Base-by-base conservation (phyloP, 2,797 vertebrate species). In the Huso huso region DNA sequence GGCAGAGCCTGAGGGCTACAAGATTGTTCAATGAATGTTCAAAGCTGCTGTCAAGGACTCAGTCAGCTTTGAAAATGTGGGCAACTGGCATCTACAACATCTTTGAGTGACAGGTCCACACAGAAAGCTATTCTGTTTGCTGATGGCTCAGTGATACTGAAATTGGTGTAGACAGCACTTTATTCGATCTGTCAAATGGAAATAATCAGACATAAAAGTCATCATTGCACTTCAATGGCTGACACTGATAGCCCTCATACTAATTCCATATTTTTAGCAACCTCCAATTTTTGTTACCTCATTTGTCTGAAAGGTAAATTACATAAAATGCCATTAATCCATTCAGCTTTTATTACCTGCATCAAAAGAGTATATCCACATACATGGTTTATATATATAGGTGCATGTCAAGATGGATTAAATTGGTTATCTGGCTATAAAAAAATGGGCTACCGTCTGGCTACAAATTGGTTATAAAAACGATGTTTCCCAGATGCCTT, bases 111-210 rank as follows among this genome's bases (percentile, higher is more conserved):
- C 79, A 78, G 71, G 73, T 77, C 77, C 79, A 78, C 81, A 80
- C 83, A 83, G 77, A 76, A 81, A 80, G 63, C 37, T 37, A 37
- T 37, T 37, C 37, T 37, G 37, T 37, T 37, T 37, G 37, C 37
- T 10, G 51, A 37, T 66, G 64, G 75, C 73, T 72, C 76, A 71
- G 71, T 68, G 55, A 70, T 69, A 70, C 74, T 73, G 69, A 86
- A 84, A 87, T 86, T 77, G 77, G 78, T 85, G 81, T 75, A 79
- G 80, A 88, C 83, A 84, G 80, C 37, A 37, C 37, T 37, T 37
- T 18, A 18, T 18, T 37, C 37, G 75, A 70, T 62, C 80, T 84
- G 79, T 82, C 83, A 81, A 13, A 58, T 82, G 82, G 80, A 72
- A 63, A 68, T 69, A 81, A 78, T 85, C 78, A 75, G 79, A 79